phyloP scores from a whole-genome alignment of 2,113 vertebrate genomes.

The Phaethon lepturus region DNA sequence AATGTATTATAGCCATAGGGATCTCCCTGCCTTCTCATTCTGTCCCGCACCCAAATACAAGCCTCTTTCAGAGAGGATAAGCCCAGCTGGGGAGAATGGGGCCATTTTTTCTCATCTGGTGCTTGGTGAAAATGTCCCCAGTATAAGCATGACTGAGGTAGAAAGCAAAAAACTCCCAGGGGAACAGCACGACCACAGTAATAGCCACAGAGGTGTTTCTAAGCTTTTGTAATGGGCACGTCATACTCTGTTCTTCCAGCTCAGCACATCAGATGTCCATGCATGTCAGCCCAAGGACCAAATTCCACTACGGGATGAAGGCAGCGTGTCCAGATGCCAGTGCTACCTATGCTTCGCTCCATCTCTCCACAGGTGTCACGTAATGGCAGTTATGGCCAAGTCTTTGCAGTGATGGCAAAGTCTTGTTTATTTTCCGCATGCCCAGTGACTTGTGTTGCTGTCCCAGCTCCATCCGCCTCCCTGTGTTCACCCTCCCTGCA shows the following conservation, averaged over 20 bases:
- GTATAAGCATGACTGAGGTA: background rate
- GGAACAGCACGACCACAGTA: background rate
- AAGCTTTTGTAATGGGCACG: background rate
- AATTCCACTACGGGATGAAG: background rate
- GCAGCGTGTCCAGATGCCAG: background rate
- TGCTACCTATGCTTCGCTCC: background rate
- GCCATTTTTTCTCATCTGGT: background rate
- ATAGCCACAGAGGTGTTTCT: background rate
- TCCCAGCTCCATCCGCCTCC: background rate
- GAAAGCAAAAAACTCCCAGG: background rate
- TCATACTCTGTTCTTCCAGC: background rate
- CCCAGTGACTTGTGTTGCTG: background rate
- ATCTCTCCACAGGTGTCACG: background rate
- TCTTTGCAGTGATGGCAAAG: background rate
- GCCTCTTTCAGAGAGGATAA: background rate
- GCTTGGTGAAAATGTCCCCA: background rate
- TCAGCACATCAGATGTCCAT: background rate
- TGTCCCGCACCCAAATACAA: background rate
- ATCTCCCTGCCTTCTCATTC: background rate
- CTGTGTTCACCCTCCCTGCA: background rate
- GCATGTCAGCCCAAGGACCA: background rate
- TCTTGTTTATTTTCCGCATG: background rate
- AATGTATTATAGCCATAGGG: background rate
- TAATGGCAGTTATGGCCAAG: background rate
- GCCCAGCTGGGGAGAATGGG: background rate